Conservation (phyloP, 2,888 invertebrate species). For the Drosophila algonquin region DNA sequence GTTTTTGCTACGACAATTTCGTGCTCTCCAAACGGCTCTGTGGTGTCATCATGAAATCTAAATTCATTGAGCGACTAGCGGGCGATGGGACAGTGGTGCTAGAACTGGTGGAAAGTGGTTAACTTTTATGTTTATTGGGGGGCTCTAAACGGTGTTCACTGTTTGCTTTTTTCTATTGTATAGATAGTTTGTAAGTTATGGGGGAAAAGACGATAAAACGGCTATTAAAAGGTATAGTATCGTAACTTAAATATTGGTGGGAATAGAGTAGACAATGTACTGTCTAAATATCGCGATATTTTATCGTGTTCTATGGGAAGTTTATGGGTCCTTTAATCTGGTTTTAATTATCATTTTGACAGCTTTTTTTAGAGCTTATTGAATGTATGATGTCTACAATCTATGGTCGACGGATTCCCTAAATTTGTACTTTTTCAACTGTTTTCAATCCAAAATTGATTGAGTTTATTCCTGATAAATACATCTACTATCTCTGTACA, state of each 20-base stretch:
- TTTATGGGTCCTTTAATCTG: background rate
- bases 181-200: background rate
- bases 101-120: background rate
- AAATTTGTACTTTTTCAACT: too few relatives aligned
- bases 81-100: background rate
- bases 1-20: constrained; percentile 8
- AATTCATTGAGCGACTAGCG: constrained; percentile 9
- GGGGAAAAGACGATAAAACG: background rate
- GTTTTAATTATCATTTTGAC: background rate
- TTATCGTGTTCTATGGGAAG: background rate
- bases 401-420: too few relatives aligned
- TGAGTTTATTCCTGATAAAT: too few relatives aligned
- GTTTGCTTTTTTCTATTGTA: background rate
- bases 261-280: background rate
- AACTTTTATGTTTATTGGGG: background rate
- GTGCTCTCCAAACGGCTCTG: constrained; percentile 22
- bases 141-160: background rate
- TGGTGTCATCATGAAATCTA: constrained; percentile 29
- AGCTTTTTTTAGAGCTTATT: too few relatives aligned
- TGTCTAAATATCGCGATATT: background rate
- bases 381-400: too few relatives aligned
- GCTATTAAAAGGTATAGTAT: background rate
- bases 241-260: background rate
- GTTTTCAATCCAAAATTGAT: too few relatives aligned
- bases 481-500: too few relatives aligned